These are phyloP conservation scores for Brevimyrus niger DNA, from an alignment of 2,113 vertebrate genomes.

Conservation along the genomic window DNA sequence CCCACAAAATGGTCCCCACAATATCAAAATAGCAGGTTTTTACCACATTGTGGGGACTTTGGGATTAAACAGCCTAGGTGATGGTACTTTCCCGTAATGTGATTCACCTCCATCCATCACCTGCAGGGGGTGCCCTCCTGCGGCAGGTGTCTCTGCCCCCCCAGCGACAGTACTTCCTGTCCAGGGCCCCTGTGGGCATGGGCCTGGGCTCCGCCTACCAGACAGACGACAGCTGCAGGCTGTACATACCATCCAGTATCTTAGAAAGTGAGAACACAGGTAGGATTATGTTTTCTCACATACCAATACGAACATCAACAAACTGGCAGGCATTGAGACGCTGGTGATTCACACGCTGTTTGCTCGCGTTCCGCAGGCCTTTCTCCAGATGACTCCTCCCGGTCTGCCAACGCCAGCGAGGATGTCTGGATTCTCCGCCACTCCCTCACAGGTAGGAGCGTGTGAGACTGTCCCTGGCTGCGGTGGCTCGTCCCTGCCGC, in stretches of 20 bases:
- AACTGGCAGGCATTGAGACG: neutral
- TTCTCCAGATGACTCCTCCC: constrained; percentile 44
- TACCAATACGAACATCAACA: neutral
- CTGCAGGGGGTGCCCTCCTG: constrained; percentile 67
- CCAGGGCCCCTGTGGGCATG: constrained; percentile 45
- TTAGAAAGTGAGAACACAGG: constrained; percentile 33
- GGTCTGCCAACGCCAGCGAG: constrained; percentile 50
- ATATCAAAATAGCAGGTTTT: neutral
- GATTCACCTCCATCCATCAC: constrained; percentile 28
- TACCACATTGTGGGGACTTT: neutral
- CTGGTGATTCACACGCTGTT: constrained; percentile 26
- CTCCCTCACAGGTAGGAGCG: constrained; percentile 53
- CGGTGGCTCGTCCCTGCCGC: constrained; percentile 9
- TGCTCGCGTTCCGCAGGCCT: constrained; percentile 52
- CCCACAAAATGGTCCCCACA: too few relatives aligned
- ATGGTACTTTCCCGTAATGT: neutral
- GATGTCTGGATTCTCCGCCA: constrained; percentile 67
- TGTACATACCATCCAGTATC: constrained; percentile 34
- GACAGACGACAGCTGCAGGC: constrained; percentile 57
- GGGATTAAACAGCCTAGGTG: too few relatives aligned
- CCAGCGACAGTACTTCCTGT: constrained; percentile 60
- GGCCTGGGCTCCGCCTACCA: constrained; percentile 45
- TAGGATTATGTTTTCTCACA: neutral
- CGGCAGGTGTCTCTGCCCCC: constrained; percentile 54
- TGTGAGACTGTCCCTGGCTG: constrained; percentile 20